These are phyloP conservation scores for Cebus imitator DNA, from an alignment of 2,113 vertebrate genomes.

Conservation along the genomic window DNA sequence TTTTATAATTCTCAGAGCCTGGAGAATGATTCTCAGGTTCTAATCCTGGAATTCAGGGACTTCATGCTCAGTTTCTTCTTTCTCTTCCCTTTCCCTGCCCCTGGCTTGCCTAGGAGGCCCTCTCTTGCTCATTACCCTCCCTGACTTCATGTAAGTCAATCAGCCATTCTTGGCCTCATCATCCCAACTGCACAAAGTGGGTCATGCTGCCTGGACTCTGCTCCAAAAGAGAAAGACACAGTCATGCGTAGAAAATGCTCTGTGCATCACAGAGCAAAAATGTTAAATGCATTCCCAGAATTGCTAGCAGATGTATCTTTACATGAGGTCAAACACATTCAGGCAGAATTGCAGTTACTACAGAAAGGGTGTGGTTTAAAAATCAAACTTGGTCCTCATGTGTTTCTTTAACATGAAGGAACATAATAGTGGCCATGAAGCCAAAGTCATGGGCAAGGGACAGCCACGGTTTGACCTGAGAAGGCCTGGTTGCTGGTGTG, in stretches of 20 bases:
- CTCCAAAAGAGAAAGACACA: background rate
- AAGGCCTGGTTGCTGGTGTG: background rate
- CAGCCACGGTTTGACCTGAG: background rate
- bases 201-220: background rate
- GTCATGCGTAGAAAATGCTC: background rate
- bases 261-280: background rate
- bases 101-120: background rate
- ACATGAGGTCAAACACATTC: background rate
- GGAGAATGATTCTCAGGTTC: background rate
- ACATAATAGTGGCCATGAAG: background rate
- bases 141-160: background rate
- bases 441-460: background rate
- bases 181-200: background rate
- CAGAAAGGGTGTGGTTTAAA: background rate
- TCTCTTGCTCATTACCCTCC: background rate
- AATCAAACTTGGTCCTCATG: background rate
- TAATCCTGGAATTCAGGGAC: rapidly evolving
- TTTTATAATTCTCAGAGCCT: background rate
- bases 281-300: background rate
- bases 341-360: background rate
- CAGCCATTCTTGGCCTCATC: background rate
- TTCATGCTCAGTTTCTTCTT: background rate
- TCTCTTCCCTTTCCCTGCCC: background rate
- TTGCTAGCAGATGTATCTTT: conserved; percentile 9
- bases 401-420: background rate